Evolutionary conservation across 2,113 vertebrate genomes (phyloP).

Genomic region (Harpagus bidentatus): DNA sequence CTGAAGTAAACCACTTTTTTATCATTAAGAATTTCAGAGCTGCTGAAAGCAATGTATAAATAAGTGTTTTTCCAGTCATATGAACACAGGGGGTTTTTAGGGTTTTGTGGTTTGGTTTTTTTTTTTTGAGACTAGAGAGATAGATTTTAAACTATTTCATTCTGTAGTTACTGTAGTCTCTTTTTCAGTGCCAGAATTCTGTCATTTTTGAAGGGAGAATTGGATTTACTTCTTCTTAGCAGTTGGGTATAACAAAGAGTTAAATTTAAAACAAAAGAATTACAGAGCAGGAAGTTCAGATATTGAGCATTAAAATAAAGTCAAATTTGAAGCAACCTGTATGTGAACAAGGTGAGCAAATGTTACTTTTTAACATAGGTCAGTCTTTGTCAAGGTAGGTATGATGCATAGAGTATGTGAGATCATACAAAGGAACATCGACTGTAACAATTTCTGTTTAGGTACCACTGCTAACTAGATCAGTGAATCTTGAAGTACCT

Average conservation of each 20-base stretch:
- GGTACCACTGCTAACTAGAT: not conserved
- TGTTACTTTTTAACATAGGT: not conserved
- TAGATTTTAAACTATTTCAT: not conserved
- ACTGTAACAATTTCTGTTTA: not conserved
- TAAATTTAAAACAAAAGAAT: not conserved
- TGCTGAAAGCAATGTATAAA: not conserved
- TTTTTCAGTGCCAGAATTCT: not conserved
- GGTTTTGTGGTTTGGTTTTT: not conserved
- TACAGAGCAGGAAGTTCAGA: not conserved
- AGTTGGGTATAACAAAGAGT: not conserved
- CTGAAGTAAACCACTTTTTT: not conserved
- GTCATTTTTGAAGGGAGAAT: not conserved
- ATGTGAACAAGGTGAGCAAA: not conserved
- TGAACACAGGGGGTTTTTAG: not conserved
- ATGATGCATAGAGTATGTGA: accelerated
- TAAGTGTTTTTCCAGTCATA: not conserved
- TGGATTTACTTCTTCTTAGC: not conserved
- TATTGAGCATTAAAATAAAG: not conserved
- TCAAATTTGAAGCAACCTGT: not conserved
- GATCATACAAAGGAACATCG: accelerated
- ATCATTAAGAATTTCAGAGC: not conserved
- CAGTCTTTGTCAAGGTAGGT: not conserved
- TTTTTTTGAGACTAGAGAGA: not conserved
- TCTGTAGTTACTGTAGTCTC: not conserved
- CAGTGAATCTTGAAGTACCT: not conserved